Conservation (phyloP, 1,140 invertebrate genomes). For the Acyrthosiphon pisum region DNA sequence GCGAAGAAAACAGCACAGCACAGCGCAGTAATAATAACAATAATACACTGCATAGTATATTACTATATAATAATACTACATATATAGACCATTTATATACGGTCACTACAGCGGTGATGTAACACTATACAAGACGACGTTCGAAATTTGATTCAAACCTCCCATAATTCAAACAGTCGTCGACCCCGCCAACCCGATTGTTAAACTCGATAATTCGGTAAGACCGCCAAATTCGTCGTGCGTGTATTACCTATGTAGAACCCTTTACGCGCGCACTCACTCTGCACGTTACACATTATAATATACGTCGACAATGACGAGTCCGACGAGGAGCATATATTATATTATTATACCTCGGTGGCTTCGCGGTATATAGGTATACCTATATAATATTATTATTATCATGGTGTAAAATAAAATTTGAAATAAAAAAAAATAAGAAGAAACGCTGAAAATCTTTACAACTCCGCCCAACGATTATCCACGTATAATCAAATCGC, state of each 20-base stretch:
- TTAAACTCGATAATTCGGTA: not conserved
- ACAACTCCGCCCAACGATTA: slow-evolving; percentile 28
- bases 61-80: not conserved
- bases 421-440: not conserved
- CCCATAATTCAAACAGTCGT: slow-evolving; percentile 9
- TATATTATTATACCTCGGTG: not conserved
- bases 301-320: not conserved
- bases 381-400: not conserved
- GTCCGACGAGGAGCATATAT: not conserved
- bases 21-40: not conserved
- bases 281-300: not conserved
- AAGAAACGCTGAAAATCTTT: not conserved
- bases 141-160: slow-evolving; percentile 18
- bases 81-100: not conserved
- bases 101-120: not conserved
- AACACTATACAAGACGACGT: not conserved
- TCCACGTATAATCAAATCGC: not conserved
- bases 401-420: not conserved
- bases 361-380: not conserved
- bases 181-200: slow-evolving; percentile 45
- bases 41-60: not conserved
- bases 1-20: not conserved
- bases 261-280: not conserved
- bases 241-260: not conserved
- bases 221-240: not conserved